These are phyloP conservation scores for Silurus aristotelis DNA, from an alignment of 2,797 vertebrate genomes.

Conservation along the genomic window DNA sequence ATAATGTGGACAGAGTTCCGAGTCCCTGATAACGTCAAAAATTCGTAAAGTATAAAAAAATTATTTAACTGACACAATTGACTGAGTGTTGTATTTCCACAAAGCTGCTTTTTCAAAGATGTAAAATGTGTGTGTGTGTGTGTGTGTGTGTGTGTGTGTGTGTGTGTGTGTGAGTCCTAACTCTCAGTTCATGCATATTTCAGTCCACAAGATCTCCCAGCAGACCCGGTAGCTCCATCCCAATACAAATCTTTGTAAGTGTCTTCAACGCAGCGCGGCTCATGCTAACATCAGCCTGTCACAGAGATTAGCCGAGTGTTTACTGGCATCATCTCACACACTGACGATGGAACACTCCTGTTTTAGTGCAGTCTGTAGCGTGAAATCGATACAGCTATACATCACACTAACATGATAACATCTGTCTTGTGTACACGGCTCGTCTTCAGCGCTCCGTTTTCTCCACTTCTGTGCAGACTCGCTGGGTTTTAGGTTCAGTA, in stretches of 20 bases:
- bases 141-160: no score
- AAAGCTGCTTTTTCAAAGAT: background rate
- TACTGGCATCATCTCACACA: background rate
- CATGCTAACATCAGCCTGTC: background rate
- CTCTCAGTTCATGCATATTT: conserved; percentile 1
- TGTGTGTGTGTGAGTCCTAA: background rate
- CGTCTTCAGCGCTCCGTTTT: background rate
- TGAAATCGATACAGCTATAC: background rate
- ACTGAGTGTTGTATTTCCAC: background rate
- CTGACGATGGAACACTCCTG: background rate
- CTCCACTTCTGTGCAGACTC: background rate
- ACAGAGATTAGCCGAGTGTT: background rate
- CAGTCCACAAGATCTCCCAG: background rate
- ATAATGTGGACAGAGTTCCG: background rate
- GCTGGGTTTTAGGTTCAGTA: no score
- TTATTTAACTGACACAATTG: background rate
- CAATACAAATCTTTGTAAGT: background rate
- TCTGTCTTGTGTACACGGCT: background rate
- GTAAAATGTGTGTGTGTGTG: background rate
- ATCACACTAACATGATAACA: conserved; percentile 3
- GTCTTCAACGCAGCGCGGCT: background rate
- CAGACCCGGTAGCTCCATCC: background rate
- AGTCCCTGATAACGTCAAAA: background rate
- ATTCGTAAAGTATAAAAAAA: background rate
- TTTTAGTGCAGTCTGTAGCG: background rate